Evolutionary conservation across 1,140 invertebrate genomes (phyloP).

Genomic region (Ditylenchus dipsaci): DNA sequence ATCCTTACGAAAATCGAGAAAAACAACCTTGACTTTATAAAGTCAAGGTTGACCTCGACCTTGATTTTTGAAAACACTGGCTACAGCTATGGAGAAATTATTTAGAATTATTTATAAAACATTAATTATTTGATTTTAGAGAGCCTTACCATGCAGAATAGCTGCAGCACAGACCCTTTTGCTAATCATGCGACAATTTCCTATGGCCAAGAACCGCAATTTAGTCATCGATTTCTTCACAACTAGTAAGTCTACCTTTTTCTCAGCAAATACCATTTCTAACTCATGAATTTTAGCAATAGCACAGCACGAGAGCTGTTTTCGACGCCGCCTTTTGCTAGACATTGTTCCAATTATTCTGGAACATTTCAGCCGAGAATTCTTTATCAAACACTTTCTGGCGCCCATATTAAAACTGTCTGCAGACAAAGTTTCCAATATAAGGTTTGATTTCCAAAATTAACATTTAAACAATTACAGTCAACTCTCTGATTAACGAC

Average conservation of each 20-base stretch:
- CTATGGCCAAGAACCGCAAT: slow-evolving; percentile 57
- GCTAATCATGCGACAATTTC: slow-evolving; percentile 58
- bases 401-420: slow-evolving; percentile 58
- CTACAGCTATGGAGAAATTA: too few species aligned
- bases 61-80: too few species aligned
- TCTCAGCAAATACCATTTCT: not conserved
- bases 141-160: slow-evolving; percentile 60
- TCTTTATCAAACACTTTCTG: slow-evolving; percentile 62
- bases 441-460: too few species aligned
- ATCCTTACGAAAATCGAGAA: too few species aligned
- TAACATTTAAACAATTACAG: too few species aligned
- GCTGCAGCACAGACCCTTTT: slow-evolving; percentile 59
- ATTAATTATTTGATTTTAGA: slow-evolving; percentile 52
- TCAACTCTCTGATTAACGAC: too few species aligned
- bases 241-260: slow-evolving; percentile 50
- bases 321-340: slow-evolving; percentile 60
- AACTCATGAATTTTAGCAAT: slow-evolving; percentile 59
- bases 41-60: too few species aligned
- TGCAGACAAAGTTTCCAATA: slow-evolving; percentile 60
- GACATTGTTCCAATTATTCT: slow-evolving; percentile 60
- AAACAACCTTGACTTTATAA: too few species aligned
- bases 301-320: slow-evolving; percentile 59
- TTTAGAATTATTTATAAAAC: slow-evolving; percentile 6
- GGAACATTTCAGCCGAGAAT: slow-evolving; percentile 60
- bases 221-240: slow-evolving; percentile 58